Evolutionary conservation across 2,797 vertebrate genomes (phyloP).

Genomic region (Psittacula echo): DNA sequence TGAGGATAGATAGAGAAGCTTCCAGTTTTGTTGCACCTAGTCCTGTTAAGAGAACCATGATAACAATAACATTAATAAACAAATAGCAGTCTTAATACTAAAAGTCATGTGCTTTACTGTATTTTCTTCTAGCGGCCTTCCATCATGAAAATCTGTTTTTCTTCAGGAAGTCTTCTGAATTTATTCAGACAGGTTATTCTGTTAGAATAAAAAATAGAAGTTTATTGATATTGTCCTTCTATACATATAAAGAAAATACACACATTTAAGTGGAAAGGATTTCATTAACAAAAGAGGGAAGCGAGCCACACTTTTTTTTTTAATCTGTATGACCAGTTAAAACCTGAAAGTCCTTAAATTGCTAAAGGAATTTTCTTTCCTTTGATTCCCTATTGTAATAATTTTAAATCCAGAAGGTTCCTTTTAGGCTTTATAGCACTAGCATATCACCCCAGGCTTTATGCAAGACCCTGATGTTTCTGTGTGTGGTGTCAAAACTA

Average conservation of each 20-base stretch:
- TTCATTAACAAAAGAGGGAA: neutral
- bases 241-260: neutral
- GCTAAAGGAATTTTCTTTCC: neutral
- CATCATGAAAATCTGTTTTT: constrained; percentile 18
- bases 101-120: neutral
- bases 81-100: neutral
- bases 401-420: neutral
- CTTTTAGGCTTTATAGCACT: neutral
- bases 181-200: neutral
- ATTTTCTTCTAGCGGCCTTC: neutral
- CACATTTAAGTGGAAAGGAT: neutral
- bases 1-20: neutral
- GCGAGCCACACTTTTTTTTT: neutral
- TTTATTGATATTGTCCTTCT: neutral
- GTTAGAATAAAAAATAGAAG: neutral
- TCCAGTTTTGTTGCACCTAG: neutral
- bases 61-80: neutral
- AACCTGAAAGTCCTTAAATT: neutral
- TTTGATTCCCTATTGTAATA: neutral
- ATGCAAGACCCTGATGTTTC: neutral
- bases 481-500: neutral
- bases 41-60: neutral
- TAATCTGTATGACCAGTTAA: neutral
- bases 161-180: neutral
- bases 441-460: neutral